A percentile compares a stretch with the other conserved stretches of the same genome.
phyloP scores from a whole-genome alignment of 2,888 invertebrate genomes.

The Ichneumon xanthorius region DNA sequence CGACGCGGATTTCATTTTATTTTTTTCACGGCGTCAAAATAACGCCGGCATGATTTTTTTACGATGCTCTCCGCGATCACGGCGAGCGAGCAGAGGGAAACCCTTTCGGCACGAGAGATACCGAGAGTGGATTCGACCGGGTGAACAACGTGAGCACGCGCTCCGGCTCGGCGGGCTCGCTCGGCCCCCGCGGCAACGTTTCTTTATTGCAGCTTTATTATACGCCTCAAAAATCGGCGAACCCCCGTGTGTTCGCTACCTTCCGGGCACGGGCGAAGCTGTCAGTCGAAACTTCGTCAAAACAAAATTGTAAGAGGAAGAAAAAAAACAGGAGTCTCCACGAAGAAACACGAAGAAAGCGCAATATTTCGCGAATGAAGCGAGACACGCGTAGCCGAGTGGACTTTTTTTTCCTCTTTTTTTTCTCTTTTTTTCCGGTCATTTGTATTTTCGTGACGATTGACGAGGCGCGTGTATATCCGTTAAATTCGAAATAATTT shows the following conservation, averaged over 20 bases:
- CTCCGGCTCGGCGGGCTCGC: slow-evolving; percentile 57
- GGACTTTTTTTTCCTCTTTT: not conserved
- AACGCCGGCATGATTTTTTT: slow-evolving; percentile 64
- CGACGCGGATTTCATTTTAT: slow-evolving; percentile 24
- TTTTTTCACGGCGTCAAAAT: slow-evolving; percentile 54
- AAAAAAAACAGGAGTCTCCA: not conserved
- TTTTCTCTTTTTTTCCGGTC: not conserved
- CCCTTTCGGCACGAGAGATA: slow-evolving; percentile 56
- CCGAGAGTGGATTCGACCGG: slow-evolving; percentile 33
- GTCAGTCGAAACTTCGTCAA: slow-evolving; percentile 46
- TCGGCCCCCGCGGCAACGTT: slow-evolving; percentile 68
- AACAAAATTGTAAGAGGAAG: slow-evolving; percentile 19
- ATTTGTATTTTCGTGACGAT: not conserved
- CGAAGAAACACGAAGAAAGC: not conserved
- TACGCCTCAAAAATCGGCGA: slow-evolving; percentile 64
- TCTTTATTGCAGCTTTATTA: slow-evolving; percentile 73
- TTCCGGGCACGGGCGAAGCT: slow-evolving; percentile 56
- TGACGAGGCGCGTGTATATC: not conserved
- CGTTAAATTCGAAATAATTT: slow-evolving; percentile 14
- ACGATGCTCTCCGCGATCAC: slow-evolving; percentile 48
- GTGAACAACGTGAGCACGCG: slow-evolving; percentile 56
- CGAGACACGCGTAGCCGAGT: not conserved
- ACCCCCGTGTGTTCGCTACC: slow-evolving; percentile 38
- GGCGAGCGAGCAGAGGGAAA: slow-evolving; percentile 29
- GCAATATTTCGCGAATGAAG: not conserved